Evolutionary conservation across 1,140 invertebrate species (phyloP), one percentile per base, ranked within the genome.

Genomic region (Ceratina japonica): DNA sequence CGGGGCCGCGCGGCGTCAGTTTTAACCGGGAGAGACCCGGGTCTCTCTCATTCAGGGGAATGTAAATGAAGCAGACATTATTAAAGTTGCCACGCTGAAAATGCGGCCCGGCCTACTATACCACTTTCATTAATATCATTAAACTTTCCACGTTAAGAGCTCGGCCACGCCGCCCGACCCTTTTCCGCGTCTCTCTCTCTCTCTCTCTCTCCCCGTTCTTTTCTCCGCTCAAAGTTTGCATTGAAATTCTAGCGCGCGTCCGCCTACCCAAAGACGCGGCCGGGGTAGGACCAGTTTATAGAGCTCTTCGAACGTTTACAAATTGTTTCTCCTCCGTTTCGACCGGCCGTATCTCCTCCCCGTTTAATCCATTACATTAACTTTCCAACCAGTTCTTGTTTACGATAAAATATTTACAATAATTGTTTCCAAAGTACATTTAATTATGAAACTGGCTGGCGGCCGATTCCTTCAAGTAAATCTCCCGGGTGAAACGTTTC

Each of bases 91-190:
- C 31, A 44, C 59, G 37, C n/a, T 86, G 75, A 78, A 84, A 86
- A 86, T 79, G 58, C 66, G 75, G 37, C 22, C 13, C 70, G 44
- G 61, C 61, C 65, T 77, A 80, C 49, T 72, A 75, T 82, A 76
- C 72, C 73, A 86, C 79, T 87, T 87, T 87, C 84, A 81, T 84
- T 86, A 86, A 86, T 86, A 86, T 86, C 84, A 74, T 86, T 86
- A 85, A 86, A 86, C 81, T 86, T 83, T 83, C 68, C 68, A 71
- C 72, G 81, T 86, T 86, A 80, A 77, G 73, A 82, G 71, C 75
- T 1, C 59, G 44, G 56, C 5, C 52, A n/a, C 24, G 56, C 5
- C 52, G n/a, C 24, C 62, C 52, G 15, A 10, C 73, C 61, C n/a
- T 31, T 31, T 31, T 31, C 27, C 27, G n/a, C 58, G 24, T 24